Base-by-base conservation (phyloP, 2,797 vertebrate species). In the Anolis apletophallus region DNA sequence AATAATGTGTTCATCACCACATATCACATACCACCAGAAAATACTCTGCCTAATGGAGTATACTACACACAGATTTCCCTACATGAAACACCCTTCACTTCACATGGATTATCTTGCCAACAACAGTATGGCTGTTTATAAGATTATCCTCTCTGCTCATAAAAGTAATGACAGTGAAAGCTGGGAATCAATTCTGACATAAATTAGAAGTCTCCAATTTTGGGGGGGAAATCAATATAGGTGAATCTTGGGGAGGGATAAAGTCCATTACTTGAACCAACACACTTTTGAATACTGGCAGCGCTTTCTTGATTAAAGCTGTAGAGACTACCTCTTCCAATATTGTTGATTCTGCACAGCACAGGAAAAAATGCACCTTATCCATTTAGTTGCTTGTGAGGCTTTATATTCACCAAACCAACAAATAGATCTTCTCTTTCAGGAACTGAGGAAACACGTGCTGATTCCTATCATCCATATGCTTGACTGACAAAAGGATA, bases 311-410 rank as follows among this genome's bases (percentile, higher is more conserved):
- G 23, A 78, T 6, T 61, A 83, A 77, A 86, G 69, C 77, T 23
- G 46, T 6, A 86, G 29, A 88, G 50, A 40, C 32, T 50, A 89
- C 85, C 13, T 68, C 75, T 78, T 83, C 72, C n/a, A 90, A 83
- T 86, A 46, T 81, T 55, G 82, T 46, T 9, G 68, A 88, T 81
- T 71, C 1, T 1, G 5, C 19, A 77, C 81, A 83, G 81, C 84
- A 88, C 57, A 78, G 34, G 50, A 29, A 93, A 64, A 64, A 93
- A 83, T 74, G 84, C 40, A 54, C 79, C 67, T 81, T 71, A 84
- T 75, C 83, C 76, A 64, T 26, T 85, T 88, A 85, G 68, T 32
- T 87, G 36, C 16, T 68, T 84, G 90, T 46, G 34, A 93, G 78
- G 81, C 84, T 89, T 90, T 86, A 82, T n/a, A 5, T 57, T 80